Evolutionary conservation across 2,797 vertebrate species (phyloP).

Genomic region (Anguilla marmorata): DNA sequence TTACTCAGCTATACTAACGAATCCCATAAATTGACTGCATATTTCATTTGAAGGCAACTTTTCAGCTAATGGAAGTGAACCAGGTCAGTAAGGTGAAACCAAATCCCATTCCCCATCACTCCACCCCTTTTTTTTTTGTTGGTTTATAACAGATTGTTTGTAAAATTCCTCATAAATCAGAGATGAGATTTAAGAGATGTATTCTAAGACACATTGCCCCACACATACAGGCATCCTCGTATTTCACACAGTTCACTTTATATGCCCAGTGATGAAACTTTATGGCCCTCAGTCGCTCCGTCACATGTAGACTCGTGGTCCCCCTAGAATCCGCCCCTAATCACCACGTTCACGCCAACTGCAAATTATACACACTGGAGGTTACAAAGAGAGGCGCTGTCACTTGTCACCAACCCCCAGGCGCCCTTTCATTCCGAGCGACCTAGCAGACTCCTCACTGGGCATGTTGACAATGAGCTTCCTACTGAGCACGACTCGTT

Average conservation of each 20-base stretch:
- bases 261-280: neutral
- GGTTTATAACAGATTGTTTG: no score
- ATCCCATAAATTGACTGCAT: no score
- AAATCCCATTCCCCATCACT: neutral
- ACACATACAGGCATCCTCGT: neutral
- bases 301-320: neutral
- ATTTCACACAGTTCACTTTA: neutral
- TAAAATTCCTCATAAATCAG: neutral
- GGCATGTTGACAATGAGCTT: neutral
- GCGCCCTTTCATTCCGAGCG: neutral
- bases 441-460: neutral
- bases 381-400: neutral
- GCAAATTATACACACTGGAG: neutral
- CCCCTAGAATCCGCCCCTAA: neutral
- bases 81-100: no score
- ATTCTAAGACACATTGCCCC: neutral
- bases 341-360: neutral
- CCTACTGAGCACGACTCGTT: neutral
- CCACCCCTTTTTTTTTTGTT: neutral
- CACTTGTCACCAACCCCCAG: neutral
- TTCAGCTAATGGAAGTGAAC: neutral
- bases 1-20: no score
- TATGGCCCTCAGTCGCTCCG: neutral
- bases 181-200: neutral
- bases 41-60: neutral